phyloP scores from a whole-genome alignment of 2,797 vertebrate species.

The Ispidina lecontei region DNA sequence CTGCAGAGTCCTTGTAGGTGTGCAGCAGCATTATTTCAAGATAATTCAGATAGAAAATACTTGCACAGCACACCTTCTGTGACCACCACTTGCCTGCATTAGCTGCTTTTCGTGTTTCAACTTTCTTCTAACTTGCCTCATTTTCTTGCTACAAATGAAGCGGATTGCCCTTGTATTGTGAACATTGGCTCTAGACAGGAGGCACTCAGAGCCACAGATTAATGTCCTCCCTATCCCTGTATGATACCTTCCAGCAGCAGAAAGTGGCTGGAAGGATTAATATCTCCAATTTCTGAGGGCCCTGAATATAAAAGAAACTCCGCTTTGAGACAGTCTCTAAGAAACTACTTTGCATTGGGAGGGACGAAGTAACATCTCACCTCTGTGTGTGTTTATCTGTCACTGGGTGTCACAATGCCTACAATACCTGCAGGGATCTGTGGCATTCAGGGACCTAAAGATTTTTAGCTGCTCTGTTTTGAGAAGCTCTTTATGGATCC shows the following conservation, averaged over 20 bases:
- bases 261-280: conserved; percentile 4
- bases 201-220: not conserved
- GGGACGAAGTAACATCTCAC: fast-evolving
- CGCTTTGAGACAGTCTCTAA: not conserved
- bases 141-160: conserved; percentile 1
- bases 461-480: not conserved
- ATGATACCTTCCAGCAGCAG: not conserved
- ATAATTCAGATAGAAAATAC: not conserved
- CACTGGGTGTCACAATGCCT: fast-evolving
- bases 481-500: not conserved
- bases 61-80: not conserved
- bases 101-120: not conserved
- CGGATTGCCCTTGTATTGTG: not conserved
- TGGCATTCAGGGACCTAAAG: not conserved
- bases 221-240: not conserved
- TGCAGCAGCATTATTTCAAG: conserved; percentile 45
- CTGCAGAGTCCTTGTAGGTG: not conserved
- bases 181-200: not conserved
- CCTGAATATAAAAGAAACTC: not conserved
- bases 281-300: not conserved
- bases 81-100: not conserved
- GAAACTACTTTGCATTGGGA: not conserved
- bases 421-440: fast-evolving
- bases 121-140: not conserved
- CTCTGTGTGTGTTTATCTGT: not conserved